Base-by-base conservation (phyloP, 2,797 vertebrate species). In the Myripristis jacobus region DNA sequence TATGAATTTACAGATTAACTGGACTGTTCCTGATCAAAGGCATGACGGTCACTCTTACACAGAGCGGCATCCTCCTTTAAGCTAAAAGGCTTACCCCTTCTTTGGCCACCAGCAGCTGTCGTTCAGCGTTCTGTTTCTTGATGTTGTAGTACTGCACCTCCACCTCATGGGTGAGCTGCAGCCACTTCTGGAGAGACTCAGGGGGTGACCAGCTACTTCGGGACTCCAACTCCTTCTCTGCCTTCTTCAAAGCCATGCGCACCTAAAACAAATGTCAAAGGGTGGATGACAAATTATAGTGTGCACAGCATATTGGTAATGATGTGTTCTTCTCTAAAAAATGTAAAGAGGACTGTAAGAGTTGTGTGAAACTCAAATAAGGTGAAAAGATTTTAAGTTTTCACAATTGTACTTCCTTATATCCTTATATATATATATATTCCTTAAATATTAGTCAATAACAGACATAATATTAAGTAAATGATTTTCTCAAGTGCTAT, bases 121-220 rank as follows among this genome's bases (percentile, higher is more conserved):
- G 95, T 91, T 99, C 98, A 0, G 98, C 98, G 0, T 95, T 98
- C 80, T 98, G 97, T 64, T 99, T 99, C 94, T 99, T 99, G 93
- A 99, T 94, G 91, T 98, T 98, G 93, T 99, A 99, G 92, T 99
- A 99, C 88, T 97, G 96, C 48, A 99, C 96, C 90, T 99, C 98
- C 88, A 99, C 97, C 92, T 99, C 98, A 2, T 98, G 97, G 3
- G 97, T 99, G 87, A 99, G 95, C 95, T 99, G 98, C 79, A 99
- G 93, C 98, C 97, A 99, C 88, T 97, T 98, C 93, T 99, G 97
- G 29, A 99, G 93, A 24, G 96, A 89, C 22, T 96, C 96, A 0
- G 97, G 97, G 0, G 96, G 96, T 0, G 95, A 95, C 98, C 97
- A 99, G 60, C 95, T 93, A 67, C 94, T 94, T 71, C 96, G 95